phyloP scores from a whole-genome alignment of 2,888 invertebrate species.

The Megaustenia siamemsis region DNA sequence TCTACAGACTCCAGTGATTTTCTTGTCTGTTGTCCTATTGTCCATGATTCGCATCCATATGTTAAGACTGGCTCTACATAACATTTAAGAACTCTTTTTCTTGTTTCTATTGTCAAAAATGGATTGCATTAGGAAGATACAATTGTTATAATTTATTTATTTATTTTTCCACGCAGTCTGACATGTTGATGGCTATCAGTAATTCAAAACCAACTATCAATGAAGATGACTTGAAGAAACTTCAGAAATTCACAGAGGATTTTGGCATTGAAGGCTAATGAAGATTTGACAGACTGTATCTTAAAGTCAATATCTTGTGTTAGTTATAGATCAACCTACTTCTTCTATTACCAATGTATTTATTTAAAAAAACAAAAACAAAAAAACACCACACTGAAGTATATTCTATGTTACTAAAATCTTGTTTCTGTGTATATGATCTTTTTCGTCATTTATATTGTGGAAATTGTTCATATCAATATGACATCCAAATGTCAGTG shows the following conservation, averaged over 20 bases:
- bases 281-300: not conserved
- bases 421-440: not conserved
- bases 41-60: too few species aligned
- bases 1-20: too few species aligned
- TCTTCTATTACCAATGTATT: not conserved
- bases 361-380: not conserved
- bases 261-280: constrained; percentile 95
- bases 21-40: too few species aligned
- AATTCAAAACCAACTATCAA: constrained; percentile 99
- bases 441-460: not conserved
- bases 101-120: too few species aligned
- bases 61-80: too few species aligned
- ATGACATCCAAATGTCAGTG: not conserved
- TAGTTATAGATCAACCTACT: not conserved
- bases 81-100: too few species aligned
- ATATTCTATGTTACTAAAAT: not conserved
- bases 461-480: too few species aligned
- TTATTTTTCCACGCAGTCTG: constrained; percentile 79
- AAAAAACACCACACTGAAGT: not conserved
- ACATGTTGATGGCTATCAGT: constrained; percentile 94
- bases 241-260: constrained; percentile 97
- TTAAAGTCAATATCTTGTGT: not conserved
- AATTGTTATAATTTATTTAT: not conserved
- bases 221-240: constrained; percentile 93
- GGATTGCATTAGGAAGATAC: not conserved